Evolutionary conservation across 2,113 vertebrate species (phyloP), one percentile per base, ranked within the genome.

Genomic region (Abramis brama): DNA sequence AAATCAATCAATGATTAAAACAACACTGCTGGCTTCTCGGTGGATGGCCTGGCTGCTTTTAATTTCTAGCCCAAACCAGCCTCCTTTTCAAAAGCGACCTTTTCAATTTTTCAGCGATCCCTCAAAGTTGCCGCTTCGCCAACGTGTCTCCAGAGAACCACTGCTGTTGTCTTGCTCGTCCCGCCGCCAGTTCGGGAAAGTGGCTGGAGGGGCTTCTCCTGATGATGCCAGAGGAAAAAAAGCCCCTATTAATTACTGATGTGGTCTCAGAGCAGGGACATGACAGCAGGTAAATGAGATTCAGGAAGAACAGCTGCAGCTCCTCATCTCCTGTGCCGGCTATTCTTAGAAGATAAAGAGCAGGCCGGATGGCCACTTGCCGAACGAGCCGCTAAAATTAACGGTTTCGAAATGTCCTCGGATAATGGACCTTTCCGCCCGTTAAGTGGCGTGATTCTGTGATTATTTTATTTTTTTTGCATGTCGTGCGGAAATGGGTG

Each of bases 1-100:
- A 76, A 85, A 91, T 92, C 90, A 92, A 89, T 90, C 73, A 85
- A 87, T 93, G 89, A 92, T 93, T 93, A 91, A 94, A 93, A 92
- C 90, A 93, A 83, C 87, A 93, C 43, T 15, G 17, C 30, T 27
- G 74, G 73, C 68, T 66, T 86, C 87, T 79, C 75, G 73, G 76
- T 91, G 86, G 90, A 88, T 79, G n/a, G 43, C 19, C 89, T 79
- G 25, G 43, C 17, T 79, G 87, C 88, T 91, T 93, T 91, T 90
- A 90, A 93, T 94, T 91, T 88, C 84, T 82, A 85, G 79, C 66
- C 45, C 82, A 70, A 79, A 91, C 88, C 86, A 89, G 88, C 57
- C 21, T 76, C 78, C 55, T 33, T 33, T 33, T 33, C 33, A 33
- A 33, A 33, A 33, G 27, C 2, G 55, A 84, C 87, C 77, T 79